Conservation (phyloP, 1,140 invertebrate species). For the Bombus vancouverensis region DNA sequence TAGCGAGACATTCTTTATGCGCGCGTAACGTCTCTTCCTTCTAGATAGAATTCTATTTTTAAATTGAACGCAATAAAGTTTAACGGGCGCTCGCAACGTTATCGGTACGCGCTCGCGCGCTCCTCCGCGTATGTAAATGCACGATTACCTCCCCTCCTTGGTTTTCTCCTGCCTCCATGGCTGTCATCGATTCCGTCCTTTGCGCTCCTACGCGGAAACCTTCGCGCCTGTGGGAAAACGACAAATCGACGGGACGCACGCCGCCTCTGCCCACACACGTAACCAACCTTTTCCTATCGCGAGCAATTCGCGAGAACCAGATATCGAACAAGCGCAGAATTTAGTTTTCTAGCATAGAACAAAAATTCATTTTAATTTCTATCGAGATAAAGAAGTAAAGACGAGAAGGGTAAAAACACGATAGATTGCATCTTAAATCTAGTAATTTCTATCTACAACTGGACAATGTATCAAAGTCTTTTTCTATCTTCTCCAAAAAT, state of each 20-base stretch:
- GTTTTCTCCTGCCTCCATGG: neutral
- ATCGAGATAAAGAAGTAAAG: too few species aligned
- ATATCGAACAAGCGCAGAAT: neutral
- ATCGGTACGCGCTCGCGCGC: conserved; percentile 20
- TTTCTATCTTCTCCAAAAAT: too few species aligned
- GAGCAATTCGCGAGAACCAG: neutral
- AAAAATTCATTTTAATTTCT: neutral
- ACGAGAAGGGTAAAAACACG: too few species aligned
- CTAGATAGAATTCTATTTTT: conserved; percentile 49
- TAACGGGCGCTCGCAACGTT: conserved; percentile 16
- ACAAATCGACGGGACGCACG: conserved; percentile 29
- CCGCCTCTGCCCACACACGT: neutral
- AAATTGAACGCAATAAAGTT: conserved; percentile 48
- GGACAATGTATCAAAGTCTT: too few species aligned
- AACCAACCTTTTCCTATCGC: neutral
- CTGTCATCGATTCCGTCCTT: conserved; percentile 18
- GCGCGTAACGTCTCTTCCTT: conserved; percentile 5
- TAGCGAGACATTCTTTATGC: conserved; percentile 11
- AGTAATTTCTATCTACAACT: too few species aligned
- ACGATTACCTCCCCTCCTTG: neutral
- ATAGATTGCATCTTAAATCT: too few species aligned
- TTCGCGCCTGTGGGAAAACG: conserved; percentile 39
- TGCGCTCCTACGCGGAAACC: conserved; percentile 18
- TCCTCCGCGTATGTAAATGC: neutral
- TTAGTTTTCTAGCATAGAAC: neutral